These are phyloP conservation scores for Himalopsyche kuldschensis DNA, from an alignment of 2,888 invertebrate genomes.

Conservation along the genomic window DNA sequence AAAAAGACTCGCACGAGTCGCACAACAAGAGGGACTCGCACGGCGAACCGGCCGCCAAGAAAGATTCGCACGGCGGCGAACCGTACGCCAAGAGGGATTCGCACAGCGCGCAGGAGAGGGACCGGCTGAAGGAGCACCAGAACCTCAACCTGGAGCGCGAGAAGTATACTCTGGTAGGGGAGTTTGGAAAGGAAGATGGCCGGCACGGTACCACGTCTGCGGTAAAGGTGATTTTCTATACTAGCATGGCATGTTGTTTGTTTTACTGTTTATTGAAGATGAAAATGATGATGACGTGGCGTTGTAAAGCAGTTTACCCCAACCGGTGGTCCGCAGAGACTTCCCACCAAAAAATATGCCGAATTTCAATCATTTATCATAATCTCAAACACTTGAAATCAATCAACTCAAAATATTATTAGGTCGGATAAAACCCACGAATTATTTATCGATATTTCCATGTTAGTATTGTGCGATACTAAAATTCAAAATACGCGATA, in stretches of 20 bases:
- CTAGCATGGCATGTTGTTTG: neutral
- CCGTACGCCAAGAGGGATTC: neutral
- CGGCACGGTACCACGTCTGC: neutral
- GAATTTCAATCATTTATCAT: no score
- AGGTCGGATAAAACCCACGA: no score
- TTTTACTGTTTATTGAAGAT: no score
- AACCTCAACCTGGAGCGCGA: neutral
- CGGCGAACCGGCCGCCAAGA: neutral
- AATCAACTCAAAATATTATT: no score
- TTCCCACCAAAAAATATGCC: no score
- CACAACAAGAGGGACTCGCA: neutral
- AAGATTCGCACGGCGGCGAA: neutral
- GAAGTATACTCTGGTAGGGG: neutral
- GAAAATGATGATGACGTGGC: no score
- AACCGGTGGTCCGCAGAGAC: no score
- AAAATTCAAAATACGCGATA: no score
- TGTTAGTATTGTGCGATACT: no score
- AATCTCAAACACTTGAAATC: no score
- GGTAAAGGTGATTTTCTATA: neutral
- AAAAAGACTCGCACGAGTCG: neutral
- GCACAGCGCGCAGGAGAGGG: neutral
- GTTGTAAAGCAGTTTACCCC: no score
- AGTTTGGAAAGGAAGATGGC: neutral
- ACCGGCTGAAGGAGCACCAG: neutral
- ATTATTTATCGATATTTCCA: no score